Base-by-base conservation (phyloP, 1,140 invertebrate genomes). In the Pteromalus puparum region DNA sequence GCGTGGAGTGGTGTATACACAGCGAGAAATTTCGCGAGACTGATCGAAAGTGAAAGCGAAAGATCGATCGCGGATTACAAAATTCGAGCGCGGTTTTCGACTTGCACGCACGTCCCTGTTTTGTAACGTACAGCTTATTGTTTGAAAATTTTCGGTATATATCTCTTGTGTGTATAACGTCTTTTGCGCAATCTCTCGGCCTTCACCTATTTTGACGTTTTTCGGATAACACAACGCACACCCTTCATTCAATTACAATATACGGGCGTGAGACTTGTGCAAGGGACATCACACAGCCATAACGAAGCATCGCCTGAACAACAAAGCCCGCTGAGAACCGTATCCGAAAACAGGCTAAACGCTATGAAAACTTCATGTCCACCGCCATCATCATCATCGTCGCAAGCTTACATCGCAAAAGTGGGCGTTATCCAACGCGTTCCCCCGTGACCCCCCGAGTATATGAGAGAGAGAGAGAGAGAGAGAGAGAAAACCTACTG, bases 361-460 rank as follows among this genome's bases (percentile, higher is more conserved):
- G 75, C 24, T 77, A 10, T 48, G 75, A 77, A 77, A 77, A 77
- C 46, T 48, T 26, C 26, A 12, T 38, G 76, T n/a, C 24, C 28
- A 15, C 28, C 26, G 42, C 21, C 67, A 70, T 75, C 42, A 21
- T 18, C 24, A 12, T 18, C 61, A 65, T 65, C 73, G 38, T 78
- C 78, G 10, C 67, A 78, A 53, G 76, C 38, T 70, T 65, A 42
- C 77, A 72, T 84, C 76, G 70, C 72, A 30, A 84, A 84, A 76
- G 82, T 81, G 79, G 79, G 79, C 79, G 79, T 72, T 18, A n/a
- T 6, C 70, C 38, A 15, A 0, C 6, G 12, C 42, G 7, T 38
- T 34, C 67, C 38, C 34, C 78, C n/a, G 13, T 48, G 67, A 70
- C 67, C 67, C 67, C 67, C 28, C 61, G 72, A 85, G 42, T 78